Evolutionary conservation across 2,797 vertebrate species (phyloP).

Genomic region (Helarctos malayanus): DNA sequence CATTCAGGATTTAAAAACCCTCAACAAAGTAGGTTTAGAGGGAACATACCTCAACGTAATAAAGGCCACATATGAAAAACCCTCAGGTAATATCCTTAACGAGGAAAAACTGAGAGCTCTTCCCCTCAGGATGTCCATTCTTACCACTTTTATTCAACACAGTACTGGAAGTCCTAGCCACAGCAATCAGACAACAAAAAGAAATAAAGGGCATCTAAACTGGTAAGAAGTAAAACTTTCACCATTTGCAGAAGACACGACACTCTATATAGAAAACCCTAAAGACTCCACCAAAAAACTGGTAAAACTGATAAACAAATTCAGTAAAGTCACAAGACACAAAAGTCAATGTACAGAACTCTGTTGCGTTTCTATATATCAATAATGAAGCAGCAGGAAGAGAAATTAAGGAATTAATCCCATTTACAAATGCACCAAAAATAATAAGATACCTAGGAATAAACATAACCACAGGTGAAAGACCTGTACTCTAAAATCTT

Average conservation of each 20-base stretch:
- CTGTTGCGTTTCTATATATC: not conserved
- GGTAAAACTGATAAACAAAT: not conserved
- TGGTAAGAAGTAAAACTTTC: too few relatives aligned
- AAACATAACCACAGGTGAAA: not conserved
- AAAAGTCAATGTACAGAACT: not conserved
- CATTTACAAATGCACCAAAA: not conserved
- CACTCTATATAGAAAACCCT: not conserved
- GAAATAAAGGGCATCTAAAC: too few relatives aligned
- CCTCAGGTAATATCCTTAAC: not conserved
- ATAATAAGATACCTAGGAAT: not conserved
- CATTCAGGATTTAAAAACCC: too few relatives aligned
- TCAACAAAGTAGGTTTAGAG: not conserved
- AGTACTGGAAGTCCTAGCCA: too few relatives aligned
- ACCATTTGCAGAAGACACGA: too few relatives aligned
- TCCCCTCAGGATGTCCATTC: too few relatives aligned
- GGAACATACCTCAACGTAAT: not conserved
- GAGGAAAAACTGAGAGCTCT: too few relatives aligned
- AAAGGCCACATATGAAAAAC: not conserved
- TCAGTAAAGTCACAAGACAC: not conserved
- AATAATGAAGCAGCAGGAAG: not conserved
- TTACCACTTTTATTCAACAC: too few relatives aligned
- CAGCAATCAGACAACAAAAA: too few relatives aligned
- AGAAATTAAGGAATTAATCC: not conserved
- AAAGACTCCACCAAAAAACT: not conserved
- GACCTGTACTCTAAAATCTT: not conserved